Evolutionary conservation across 2,888 invertebrate genomes (phyloP), one percentile per base, ranked within the genome.

Genomic region (Drosophila rellima): DNA sequence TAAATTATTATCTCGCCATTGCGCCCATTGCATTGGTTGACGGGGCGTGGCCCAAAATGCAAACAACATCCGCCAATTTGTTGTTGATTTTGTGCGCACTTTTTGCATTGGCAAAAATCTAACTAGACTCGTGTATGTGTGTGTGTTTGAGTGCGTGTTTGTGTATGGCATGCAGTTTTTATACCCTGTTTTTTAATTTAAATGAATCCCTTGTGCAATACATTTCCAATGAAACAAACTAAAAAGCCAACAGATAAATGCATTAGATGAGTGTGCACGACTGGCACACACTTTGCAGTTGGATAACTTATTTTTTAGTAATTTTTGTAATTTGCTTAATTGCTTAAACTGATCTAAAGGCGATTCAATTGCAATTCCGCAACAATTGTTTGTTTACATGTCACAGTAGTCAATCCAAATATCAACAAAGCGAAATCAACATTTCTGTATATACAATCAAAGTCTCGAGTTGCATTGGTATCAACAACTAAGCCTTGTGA

Each of bases 1-100:
- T 87, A 81, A 81, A 79, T 81, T 77, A 86, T 84, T 83, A 87
- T 79, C 75, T 74, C 65, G 78, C 55, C 51, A 18, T 33, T 60
- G 50, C 42, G 35, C 62, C 42, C 55, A 52, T 39, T 55, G 54
- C 54, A 29, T n/a, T 26, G 40, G 39, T 26, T 37, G 45, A 23
- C 48, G 13, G 23, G 78, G 74, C 70, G 70, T 70, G 71, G 65
- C 60, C 29, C 31, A 31, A 55, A 51, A 77, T 70, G 74, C 70
- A 74, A 67, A 56, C 71, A 65, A 74, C 83, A 80, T 83, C 81
- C 74, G 78, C 74, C 59, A 66, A 77, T 68, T 74, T 66, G 67
- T 66, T 59, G 59, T 51, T 65, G 60, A 33, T 62, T 64, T 44
- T 47, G 20, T 45, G 33, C 6, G 45, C n/a, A n/a, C n/a, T n/a